Base-by-base conservation (phyloP, 2,113 vertebrate species). In the Istiophorus platypterus region DNA sequence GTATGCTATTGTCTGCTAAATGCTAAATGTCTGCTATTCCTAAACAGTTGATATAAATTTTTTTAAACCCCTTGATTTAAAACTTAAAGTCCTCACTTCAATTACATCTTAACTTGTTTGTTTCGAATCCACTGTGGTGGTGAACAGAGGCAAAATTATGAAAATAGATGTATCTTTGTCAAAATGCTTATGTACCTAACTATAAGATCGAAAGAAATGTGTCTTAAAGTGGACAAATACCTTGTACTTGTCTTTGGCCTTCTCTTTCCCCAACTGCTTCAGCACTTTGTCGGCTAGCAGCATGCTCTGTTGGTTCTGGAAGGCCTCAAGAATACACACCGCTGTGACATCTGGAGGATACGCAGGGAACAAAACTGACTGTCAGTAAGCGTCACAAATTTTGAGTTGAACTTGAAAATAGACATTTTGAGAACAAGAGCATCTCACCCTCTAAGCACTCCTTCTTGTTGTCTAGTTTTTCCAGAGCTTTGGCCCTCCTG, bases 261-360 rank as follows among this genome's bases (percentile, higher is more conserved):
- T 99, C 94, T 99, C 98, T 94, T 99, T 99, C 8, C 98, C 98
- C 87, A 99, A 96, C 58, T 96, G 96, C 91, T 99, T 99, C 88
- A 99, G 96, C 85, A 99, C 97, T 95, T 97, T 99, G 95, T 99
- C 98, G 81, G 98, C 98, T 88, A 99, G 93, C 59, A 99, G 91
- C 98, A 99, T 99, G 93, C 98, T 99, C 88, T 98, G 97, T 79
- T 99, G 98, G 92, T 99, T 99, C 95, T 99, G 98, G 93, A 99
- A 99, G 58, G 96, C 96, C 94, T 99, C 98, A 76, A 99, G 96
- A 86, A 99, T 99, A 91, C 98, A 99, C 65, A 99, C 98, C 3
- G 98, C 98, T 47, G 98, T 99, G 76, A 99, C 98, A 92, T 99
- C 98, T 99, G 83, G 3, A 52, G 13, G n/a, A 54, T 2, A 9